phyloP scores from a whole-genome alignment of 2,113 vertebrate genomes.

The Myrmophylax atrothorax region DNA sequence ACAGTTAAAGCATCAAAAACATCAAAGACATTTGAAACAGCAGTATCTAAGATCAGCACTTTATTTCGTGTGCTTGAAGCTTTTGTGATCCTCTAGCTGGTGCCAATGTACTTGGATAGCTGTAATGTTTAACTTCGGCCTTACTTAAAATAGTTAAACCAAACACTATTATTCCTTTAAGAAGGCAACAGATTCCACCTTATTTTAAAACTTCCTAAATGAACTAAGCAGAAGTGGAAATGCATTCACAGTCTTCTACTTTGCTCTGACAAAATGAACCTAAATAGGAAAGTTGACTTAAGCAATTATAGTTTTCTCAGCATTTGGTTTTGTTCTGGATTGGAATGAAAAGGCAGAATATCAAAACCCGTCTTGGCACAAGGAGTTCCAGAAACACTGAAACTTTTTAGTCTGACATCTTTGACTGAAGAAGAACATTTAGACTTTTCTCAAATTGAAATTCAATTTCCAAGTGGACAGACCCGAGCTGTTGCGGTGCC shows the following conservation, averaged over 20 bases:
- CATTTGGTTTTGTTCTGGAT: constrained; percentile 13
- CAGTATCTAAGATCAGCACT: neutral
- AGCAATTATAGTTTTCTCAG: constrained; percentile 26
- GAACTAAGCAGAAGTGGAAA: neutral
- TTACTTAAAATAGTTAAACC: neutral
- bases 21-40: constrained; percentile 3
- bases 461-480: constrained; percentile 7
- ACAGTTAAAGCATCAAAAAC: neutral
- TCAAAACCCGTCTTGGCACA: neutral
- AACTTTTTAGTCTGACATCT: constrained; percentile 36
- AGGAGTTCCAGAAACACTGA: neutral
- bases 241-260: neutral
- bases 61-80: neutral
- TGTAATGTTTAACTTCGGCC: fast-evolving
- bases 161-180: neutral
- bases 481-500: neutral
- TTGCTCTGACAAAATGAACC: neutral
- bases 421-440: constrained; percentile 51
- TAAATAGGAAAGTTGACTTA: constrained; percentile 21
- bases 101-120: neutral
- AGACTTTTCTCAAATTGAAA: constrained; percentile 41
- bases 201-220: neutral
- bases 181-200: neutral
- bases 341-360: constrained; percentile 21
- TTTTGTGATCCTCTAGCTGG: neutral